Conservation (phyloP, 2,113 vertebrate species). For the Ctenomys sociabilis region DNA sequence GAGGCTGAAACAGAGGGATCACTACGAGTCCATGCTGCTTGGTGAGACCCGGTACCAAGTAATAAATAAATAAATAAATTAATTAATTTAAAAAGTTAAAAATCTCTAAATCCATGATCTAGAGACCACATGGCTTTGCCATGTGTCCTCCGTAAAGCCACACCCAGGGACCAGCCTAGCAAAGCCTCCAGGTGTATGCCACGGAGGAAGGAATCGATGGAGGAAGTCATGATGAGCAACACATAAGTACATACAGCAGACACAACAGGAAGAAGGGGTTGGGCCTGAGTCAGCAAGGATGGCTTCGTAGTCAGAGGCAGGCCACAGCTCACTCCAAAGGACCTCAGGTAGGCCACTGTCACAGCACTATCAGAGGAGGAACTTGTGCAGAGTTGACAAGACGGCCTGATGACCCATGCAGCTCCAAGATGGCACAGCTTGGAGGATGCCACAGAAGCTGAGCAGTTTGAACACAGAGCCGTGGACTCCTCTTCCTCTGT, state of each 20-base stretch:
- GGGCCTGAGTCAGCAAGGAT: not conserved
- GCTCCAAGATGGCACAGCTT: not conserved
- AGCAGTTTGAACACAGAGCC: fast-evolving
- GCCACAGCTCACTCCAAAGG: fast-evolving
- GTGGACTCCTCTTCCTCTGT: not conserved
- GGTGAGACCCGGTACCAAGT: too few species aligned
- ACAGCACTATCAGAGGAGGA: not conserved
- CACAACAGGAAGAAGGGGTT: fast-evolving
- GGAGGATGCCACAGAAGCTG: not conserved
- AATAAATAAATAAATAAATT: too few species aligned
- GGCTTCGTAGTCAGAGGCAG: not conserved
- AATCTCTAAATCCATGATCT: not conserved
- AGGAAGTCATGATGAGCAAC: too few species aligned
- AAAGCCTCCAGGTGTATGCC: not conserved
- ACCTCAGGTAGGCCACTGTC: too few species aligned
- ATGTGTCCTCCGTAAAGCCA: not conserved
- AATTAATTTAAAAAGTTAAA: too few species aligned
- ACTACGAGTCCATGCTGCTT: too few species aligned
- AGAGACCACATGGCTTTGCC: not conserved
- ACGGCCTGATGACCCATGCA: not conserved
- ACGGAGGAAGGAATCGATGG: not conserved
- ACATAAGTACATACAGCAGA: not conserved
- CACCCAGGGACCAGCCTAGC: too few species aligned
- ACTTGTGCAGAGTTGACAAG: not conserved
- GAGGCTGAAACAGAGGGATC: too few species aligned